Base-by-base conservation (phyloP, 2,888 invertebrate species). In the Slavum lentiscoides region DNA sequence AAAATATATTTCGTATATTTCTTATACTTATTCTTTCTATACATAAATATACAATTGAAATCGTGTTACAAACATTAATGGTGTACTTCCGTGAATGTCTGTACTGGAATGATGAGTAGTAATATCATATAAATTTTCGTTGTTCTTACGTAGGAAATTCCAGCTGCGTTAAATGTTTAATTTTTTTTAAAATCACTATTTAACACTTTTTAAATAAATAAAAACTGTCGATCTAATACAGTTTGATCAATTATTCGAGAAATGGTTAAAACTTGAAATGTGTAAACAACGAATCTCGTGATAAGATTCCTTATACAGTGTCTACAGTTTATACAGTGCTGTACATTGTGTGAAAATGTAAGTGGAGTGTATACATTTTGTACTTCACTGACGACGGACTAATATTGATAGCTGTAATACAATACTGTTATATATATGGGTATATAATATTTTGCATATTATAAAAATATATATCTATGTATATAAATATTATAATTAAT, bases 281-380 rank as follows among this genome's bases (percentile, higher is more conserved):
- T 74, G 55, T 74, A 74, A 66, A 64, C 74, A 74, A 74, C 62
- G 55, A 62, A 66, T 55, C 39, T 55, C 0, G 11, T 55, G 74
- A 74, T 74, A 67, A 69, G 39, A 8, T 5, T 15, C n/a, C 37
- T 13, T 68, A 23, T 49, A 17, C 66, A 58, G 76, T 61, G 74
- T 19, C 17, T 23, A 43, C 39, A 21, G 21, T 13, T 53, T n/a
- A 7, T 37, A 21, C 64, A 64, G 49, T 49, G 73, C 15, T 68
- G 68, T 68, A 11, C 13, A 1, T 43, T 9, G 43, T 13, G 3
- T 49, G 13, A 49, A 49, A 49, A 49, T 49, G 1, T 13, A 49
- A 49, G 15, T 13, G 11, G 3, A 13, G 13, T 49, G 49, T 49
- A 43, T 49, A 15, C 3, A 11, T 13, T 49, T 49, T 13, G 13